phyloP scores from a whole-genome alignment of 2,113 vertebrate species.

The Percina caprodes region DNA sequence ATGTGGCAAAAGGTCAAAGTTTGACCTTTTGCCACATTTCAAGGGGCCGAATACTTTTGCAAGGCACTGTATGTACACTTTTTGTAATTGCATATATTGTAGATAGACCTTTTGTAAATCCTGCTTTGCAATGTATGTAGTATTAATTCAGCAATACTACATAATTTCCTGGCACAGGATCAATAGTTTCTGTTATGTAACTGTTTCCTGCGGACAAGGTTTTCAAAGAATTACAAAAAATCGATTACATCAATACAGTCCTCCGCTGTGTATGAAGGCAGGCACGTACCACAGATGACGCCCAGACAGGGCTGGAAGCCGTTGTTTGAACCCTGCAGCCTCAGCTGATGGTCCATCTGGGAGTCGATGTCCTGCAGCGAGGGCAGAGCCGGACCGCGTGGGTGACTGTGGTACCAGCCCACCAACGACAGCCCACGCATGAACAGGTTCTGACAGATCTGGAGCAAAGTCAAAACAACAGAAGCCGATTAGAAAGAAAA shows the following conservation, averaged over 20 bases:
- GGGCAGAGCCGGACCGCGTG: conserved; percentile 90
- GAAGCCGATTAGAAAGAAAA: neutral
- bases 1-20: too few species aligned
- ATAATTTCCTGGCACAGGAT: neutral
- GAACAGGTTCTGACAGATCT: conserved; percentile 97
- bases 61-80: too few species aligned
- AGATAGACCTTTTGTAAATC: neutral
- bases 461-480: neutral
- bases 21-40: too few species aligned
- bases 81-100: neutral
- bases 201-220: neutral
- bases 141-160: neutral
- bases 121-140: neutral
- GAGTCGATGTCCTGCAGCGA: conserved; percentile 95
- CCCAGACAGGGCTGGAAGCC: conserved; percentile 97
- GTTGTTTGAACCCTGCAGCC: conserved; percentile 93
- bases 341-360: conserved; percentile 97
- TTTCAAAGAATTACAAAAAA: neutral
- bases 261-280: neutral
- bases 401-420: conserved; percentile 99
- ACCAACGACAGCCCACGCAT: conserved; percentile 94
- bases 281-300: conserved; percentile 91
- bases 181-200: neutral
- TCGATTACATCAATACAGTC: neutral
- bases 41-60: too few species aligned